Conservation (phyloP, 2,113 vertebrate species). For the Syrrhaptes paradoxus region DNA sequence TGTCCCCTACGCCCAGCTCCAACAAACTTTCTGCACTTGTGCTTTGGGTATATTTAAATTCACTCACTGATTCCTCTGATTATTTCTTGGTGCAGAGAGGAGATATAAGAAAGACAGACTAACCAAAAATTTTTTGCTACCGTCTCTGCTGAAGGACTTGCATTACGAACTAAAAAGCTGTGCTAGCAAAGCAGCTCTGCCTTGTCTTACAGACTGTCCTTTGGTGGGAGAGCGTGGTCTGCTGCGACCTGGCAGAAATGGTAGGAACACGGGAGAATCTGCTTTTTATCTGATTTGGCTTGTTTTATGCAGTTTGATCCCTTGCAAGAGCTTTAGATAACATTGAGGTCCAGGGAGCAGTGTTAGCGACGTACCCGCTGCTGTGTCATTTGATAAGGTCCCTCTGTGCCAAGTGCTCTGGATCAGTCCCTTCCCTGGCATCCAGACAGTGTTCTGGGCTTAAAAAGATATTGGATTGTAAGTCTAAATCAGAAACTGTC, state of each 20-base stretch:
- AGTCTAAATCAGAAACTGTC: neutral
- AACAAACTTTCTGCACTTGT: neutral
- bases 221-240: neutral
- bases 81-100: neutral
- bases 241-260: neutral
- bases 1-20: neutral
- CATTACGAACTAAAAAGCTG: neutral
- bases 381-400: neutral
- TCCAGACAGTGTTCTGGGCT: neutral
- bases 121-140: neutral
- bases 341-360: neutral
- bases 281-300: neutral
- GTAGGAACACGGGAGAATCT: neutral
- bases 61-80: neutral
- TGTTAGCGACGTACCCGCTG: neutral
- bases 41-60: neutral
- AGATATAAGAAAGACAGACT: neutral
- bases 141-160: neutral
- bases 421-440: neutral
- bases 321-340: neutral
- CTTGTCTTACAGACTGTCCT: neutral
- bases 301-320: neutral
- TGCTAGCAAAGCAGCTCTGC: neutral
- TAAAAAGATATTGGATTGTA: neutral
- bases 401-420: neutral